Evolutionary conservation across 1,140 invertebrate genomes (phyloP), one percentile per base, ranked within the genome.

Genomic region (Potamilus streckersoni): DNA sequence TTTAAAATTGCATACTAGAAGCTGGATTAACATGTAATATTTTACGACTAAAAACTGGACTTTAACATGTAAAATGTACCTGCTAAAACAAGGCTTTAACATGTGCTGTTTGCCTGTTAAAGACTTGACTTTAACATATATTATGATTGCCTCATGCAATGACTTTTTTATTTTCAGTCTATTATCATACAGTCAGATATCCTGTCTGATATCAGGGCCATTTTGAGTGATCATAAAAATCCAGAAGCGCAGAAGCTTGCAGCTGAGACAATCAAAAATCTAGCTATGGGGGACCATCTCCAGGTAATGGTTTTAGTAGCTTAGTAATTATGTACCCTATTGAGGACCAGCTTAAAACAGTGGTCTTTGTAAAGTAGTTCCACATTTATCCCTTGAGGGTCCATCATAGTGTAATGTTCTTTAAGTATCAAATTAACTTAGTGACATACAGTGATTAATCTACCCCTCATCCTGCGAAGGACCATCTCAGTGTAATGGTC

Each of bases 181-280:
- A 55, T 76, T 15, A 81, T 85, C 57, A 69, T 84, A n/a, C 31
- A 66, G 15, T 78, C 82, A 64, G 79, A 78, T n/a, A 80, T 85
- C 70, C 61, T 85, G 27, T 69, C 76, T 63, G 83, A 84, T 61
- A 69, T 86, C n/a, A 74, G 73, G 74, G 65, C 75, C 55, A 71
- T 87, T n/a, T 62, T 85, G 20, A 69, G 65, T 72, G 78, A 82
- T 69, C 73, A 75, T 64, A 68, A 72, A n/a, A 81, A 82, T 66
- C 71, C 81, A 15, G 83, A 84, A 69, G 82, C 82, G 15, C 84
- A 87, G 73, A 78, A 72, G 55, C 85, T 86, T 79, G 83, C 84
- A 15, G 84, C 83, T 57, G 85, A 84, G 6, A 85, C 81, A 19
- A 72, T 87, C 23, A 68, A 84, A 55, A 87, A 87, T 66, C 76